Evolutionary conservation across 1,140 invertebrate genomes (phyloP).

Genomic region (Zaprionus ornatus): DNA sequence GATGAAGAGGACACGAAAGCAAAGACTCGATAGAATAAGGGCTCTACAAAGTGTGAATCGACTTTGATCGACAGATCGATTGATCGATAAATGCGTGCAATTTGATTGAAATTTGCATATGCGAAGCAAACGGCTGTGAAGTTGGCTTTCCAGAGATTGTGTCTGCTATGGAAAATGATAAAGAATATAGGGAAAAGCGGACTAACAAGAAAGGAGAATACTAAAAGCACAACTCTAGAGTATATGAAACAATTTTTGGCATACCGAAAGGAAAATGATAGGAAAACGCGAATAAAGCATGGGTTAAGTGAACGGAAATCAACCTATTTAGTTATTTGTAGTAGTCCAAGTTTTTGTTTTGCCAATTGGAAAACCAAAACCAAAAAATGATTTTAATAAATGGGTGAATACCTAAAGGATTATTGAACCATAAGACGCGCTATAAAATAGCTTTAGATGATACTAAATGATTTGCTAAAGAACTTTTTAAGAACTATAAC

Average conservation of each 20-base stretch:
- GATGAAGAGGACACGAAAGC: constrained; percentile 28
- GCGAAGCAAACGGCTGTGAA: constrained; percentile 77
- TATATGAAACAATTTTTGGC: constrained; percentile 19
- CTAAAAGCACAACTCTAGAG: neutral
- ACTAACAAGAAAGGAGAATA: constrained; percentile 15
- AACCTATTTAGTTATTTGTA: constrained; percentile 40
- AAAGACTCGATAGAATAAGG: constrained; percentile 65
- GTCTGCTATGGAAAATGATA: constrained; percentile 20
- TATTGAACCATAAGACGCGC: constrained; percentile 53
- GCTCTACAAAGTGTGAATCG: constrained; percentile 46
- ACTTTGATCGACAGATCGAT: constrained; percentile 12
- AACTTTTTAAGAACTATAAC: constrained; percentile 17
- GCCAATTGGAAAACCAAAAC: constrained; percentile 30
- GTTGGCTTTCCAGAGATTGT: constrained; percentile 60
- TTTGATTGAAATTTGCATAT: constrained; percentile 54
- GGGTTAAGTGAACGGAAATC: constrained; percentile 11
- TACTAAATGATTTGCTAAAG: constrained; percentile 50
- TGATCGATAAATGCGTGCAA: constrained; percentile 39
- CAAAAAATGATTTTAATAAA: constrained; percentile 35
- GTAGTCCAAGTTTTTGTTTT: constrained; percentile 50
- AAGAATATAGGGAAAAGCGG: constrained; percentile 28
- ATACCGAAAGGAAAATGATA: neutral
- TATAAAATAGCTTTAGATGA: constrained; percentile 70
- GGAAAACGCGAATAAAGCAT: constrained; percentile 7
- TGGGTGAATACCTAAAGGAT: constrained; percentile 32